These are phyloP conservation scores for Dinothrombium tinctorium DNA, from an alignment of 1,140 invertebrate genomes.

Conservation along the genomic window DNA sequence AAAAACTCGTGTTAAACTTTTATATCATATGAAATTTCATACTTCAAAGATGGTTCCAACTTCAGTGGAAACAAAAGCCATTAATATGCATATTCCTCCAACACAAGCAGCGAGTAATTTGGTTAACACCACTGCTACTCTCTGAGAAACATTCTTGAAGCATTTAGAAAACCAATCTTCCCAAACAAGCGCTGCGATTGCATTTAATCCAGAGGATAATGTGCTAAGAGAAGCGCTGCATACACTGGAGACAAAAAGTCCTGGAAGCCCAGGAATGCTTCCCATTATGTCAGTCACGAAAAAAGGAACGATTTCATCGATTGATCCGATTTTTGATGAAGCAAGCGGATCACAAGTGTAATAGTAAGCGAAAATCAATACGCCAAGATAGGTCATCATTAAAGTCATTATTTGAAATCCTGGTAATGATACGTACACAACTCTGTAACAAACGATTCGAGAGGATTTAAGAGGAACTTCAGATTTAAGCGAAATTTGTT, in stretches of 20 bases:
- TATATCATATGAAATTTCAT: background rate
- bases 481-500: background rate
- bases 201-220: conserved; percentile 12
- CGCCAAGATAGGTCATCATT: conserved; percentile 14
- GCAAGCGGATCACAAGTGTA: conserved; percentile 20
- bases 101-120: conserved; percentile 1
- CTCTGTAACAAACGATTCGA: background rate
- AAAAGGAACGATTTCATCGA: conserved; percentile 19
- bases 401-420: conserved; percentile 2
- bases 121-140: background rate
- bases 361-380: conserved; percentile 20
- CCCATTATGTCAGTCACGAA: conserved; percentile 17
- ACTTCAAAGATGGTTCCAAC: conserved; percentile 1
- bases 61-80: background rate
- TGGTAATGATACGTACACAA: conserved; percentile 8
- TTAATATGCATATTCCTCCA: background rate
- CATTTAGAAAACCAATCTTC: conserved; percentile 5
- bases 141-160: background rate
- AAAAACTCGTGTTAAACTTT: too few species aligned
- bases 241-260: conserved; percentile 19
- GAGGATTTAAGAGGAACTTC: background rate
- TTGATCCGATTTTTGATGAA: conserved; percentile 14
- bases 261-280: conserved; percentile 17
- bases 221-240: conserved; percentile 17
- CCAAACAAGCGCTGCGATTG: conserved; percentile 9